A percentile compares a stretch with the other conserved stretches of the same genome.
These are phyloP conservation scores for Chrysotoxum bicinctum DNA, from an alignment of 2,888 invertebrate genomes.

Conservation along the genomic window DNA sequence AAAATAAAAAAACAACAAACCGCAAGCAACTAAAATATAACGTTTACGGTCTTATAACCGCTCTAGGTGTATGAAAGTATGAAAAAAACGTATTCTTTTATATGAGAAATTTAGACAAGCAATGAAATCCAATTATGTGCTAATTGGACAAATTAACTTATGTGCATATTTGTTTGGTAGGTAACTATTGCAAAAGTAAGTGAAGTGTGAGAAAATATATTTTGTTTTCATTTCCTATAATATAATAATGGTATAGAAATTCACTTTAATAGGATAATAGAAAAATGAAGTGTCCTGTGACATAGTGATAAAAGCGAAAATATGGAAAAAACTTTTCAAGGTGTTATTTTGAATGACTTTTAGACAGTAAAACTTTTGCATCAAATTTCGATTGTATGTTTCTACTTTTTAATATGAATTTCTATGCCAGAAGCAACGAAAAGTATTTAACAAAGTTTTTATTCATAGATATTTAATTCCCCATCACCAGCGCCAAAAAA, in stretches of 20 bases:
- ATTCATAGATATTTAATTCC: too few relatives aligned
- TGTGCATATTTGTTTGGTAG: too few relatives aligned
- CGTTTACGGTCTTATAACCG: background rate
- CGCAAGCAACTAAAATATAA: background rate
- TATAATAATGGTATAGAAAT: too few relatives aligned
- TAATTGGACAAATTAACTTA: conserved; percentile 5
- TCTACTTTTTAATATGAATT: too few relatives aligned
- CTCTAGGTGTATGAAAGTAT: background rate
- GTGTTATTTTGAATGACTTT: too few relatives aligned
- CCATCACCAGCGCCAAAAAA: too few relatives aligned
- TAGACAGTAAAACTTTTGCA: too few relatives aligned
- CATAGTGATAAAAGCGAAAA: background rate
- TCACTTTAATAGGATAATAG: background rate
- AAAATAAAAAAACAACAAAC: background rate
- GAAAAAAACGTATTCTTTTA: background rate
- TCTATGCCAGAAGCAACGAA: too few relatives aligned
- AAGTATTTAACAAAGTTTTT: too few relatives aligned
- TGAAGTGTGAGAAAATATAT: background rate
- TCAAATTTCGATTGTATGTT: too few relatives aligned
- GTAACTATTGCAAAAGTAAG: background rate
- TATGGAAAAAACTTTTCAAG: too few relatives aligned
- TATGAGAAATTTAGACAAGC: background rate
- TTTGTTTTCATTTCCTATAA: background rate
- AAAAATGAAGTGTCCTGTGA: background rate
- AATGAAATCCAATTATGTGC: background rate